Percentiles rank a stretch among this genome's conserved stretches.
Evolutionary conservation across 2,888 invertebrate genomes (phyloP).

Genomic region (Mythimna albipuncta): DNA sequence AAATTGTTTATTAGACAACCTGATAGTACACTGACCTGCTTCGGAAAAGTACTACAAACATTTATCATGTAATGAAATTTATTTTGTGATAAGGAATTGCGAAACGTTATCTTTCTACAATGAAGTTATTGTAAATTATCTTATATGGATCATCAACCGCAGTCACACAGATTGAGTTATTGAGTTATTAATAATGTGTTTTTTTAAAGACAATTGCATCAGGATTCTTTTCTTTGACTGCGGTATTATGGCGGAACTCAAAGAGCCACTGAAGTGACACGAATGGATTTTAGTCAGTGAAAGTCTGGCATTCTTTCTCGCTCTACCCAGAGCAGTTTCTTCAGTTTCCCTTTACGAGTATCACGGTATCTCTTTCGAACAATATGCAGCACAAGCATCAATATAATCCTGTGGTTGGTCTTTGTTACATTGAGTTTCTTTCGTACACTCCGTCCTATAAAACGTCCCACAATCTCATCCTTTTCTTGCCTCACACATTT

Average conservation of each 20-base stretch:
- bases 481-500: background rate
- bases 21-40: conserved; percentile 57
- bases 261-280: too few relatives aligned
- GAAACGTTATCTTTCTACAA: conserved; percentile 26
- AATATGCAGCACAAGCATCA: too few relatives aligned
- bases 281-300: too few relatives aligned
- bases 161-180: too few relatives aligned
- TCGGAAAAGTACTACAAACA: conserved; percentile 53
- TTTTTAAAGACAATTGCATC: too few relatives aligned
- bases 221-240: too few relatives aligned
- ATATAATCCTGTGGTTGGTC: too few relatives aligned
- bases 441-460: background rate
- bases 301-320: too few relatives aligned
- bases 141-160: background rate
- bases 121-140: background rate
- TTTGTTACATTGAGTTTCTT: background rate
- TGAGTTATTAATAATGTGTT: background rate
- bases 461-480: background rate
- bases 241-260: too few relatives aligned
- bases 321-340: too few relatives aligned
- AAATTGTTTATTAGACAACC: conserved; percentile 59
- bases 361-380: too few relatives aligned
- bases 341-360: too few relatives aligned
- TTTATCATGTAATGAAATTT: conserved; percentile 29
- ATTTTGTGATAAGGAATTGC: conserved; percentile 42